Evolutionary conservation across 2,113 vertebrate species (phyloP), one percentile per base, ranked within the genome.

Genomic region (Oreotrochilus melanogaster): DNA sequence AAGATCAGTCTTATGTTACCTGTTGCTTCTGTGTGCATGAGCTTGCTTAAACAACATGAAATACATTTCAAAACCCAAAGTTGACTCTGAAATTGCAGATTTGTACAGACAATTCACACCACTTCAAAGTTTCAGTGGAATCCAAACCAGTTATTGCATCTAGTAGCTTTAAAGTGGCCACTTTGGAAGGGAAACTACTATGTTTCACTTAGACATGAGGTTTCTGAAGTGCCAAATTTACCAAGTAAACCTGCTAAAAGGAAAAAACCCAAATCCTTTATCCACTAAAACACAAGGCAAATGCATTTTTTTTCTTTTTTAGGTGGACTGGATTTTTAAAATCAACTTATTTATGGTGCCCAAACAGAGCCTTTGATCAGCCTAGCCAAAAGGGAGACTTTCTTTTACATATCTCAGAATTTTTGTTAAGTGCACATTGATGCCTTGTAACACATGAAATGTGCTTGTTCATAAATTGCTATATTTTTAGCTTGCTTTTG

Each of bases 401-500:
- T 51, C 56, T 90, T 83, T 74, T 60, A 37, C 43, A 7, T 4
- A 50, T 23, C 50, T 65, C 39, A 23, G 51, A 43, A 5, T 45
- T 28, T 84, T 69, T 85, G 64, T 78, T 66, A 85, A 31, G 14
- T 33, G 50, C 57, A 35, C 6, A 1, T 21, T 74, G 58, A 30
- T 91, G 78, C 71, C 56, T 21, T 80, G 11, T 43, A 91, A 75
- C 69, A 80, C 25, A 43, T 1, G 7, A 86, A 88, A 81, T 84
- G 72, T 69, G 61, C 65, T 57, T 30, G 69, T 71, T 86, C 70
- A 43, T 80, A 88, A 81, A 75, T 45, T 50, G 85, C 82, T 74
- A 4, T 96, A 95, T 88, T 93, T 96, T 96, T 93, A 96, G 82
- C 89, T 88, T 70, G 58, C 89, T 89, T 80, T 78, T 94, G 42